Conservation (phyloP, 2,113 vertebrate species). For the Sceloporus undulatus region DNA sequence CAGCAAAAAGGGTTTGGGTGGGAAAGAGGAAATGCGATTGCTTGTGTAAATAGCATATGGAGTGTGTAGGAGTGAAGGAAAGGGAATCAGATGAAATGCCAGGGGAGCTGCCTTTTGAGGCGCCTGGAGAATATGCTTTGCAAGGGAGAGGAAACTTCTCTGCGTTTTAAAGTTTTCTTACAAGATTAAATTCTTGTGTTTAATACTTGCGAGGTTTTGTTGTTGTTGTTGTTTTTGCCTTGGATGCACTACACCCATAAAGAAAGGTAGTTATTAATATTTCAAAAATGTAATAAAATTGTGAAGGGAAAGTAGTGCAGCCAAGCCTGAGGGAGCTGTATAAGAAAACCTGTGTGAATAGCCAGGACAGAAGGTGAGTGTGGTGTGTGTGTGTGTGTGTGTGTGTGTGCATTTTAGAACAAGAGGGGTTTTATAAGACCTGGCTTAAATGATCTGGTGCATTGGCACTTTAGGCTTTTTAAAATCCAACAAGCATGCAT, state of each 20-base stretch:
- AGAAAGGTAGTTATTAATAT: background rate
- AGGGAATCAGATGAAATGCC: too few relatives aligned
- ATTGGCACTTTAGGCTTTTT: too few relatives aligned
- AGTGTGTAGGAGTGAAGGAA: background rate
- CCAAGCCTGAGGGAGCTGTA: background rate
- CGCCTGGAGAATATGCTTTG: too few relatives aligned
- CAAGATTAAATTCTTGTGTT: background rate
- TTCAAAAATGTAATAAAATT: background rate
- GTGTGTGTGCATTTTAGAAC: background rate
- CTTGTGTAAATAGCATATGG: background rate
- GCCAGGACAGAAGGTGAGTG: too few relatives aligned
- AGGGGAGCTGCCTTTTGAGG: too few relatives aligned
- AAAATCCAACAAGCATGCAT: too few relatives aligned
- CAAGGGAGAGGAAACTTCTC: background rate
- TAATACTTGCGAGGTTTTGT: background rate
- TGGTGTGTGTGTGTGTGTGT: too few relatives aligned
- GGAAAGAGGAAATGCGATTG: background rate
- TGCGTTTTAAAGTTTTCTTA: background rate
- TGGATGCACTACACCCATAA: background rate
- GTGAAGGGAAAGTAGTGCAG: background rate
- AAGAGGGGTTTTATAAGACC: background rate
- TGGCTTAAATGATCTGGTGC: background rate
- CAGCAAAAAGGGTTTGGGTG: background rate
- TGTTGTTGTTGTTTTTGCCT: background rate
- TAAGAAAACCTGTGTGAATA: background rate